Base-by-base conservation (phyloP, 2,113 vertebrate species). In the Hepsetus odoe region DNA sequence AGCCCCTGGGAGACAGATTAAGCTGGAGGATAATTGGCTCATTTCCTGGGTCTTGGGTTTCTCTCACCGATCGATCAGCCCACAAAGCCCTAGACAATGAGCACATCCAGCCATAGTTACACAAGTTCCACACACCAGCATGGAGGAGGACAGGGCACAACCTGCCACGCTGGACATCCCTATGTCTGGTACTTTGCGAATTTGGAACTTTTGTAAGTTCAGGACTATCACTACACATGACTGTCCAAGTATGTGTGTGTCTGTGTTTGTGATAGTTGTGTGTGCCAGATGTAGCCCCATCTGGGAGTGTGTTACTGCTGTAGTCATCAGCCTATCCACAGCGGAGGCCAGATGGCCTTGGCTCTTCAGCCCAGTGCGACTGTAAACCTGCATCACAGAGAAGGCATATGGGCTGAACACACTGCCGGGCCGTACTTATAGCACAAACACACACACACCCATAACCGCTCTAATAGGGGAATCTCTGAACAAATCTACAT, bases 321-420 rank as follows among this genome's bases (percentile, higher is more conserved):
- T 74, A 74, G 71, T 81, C 71, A 78, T 79, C 71, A 81, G 67
- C 71, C 70, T 81, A 58, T 77, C 76, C 72, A 73, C 75, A 74
- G 80, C 68, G 26, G 61, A 68, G 81, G 72, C 79, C 82, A 84
- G 82, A 84, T 84, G 82, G 79, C 76, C 49, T 28, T 80, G 79
- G 74, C 74, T 70, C 49, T 55, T 80, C 70, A 74, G 70, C 76
- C 76, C 76, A 56, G 55, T 74, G 73, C 49, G 82, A 76, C 71
- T 77, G 73, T 69, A 68, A 80, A 74, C 51, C 69, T 73, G n/a
- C 78, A 80, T 84, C 82, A 84, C 32, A 80, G 68, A 77, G 64
- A 51, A 33, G 73, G 70, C 78, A 80, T 83, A 76, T 77, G 74
- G 64, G 82, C 82, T 68, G 58, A 72, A 42, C 68, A 58, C 68